Percentiles rank a stretch among this genome's conserved stretches.
phyloP scores from a whole-genome alignment of 2,797 vertebrate genomes.

The Merluccius polli region DNA sequence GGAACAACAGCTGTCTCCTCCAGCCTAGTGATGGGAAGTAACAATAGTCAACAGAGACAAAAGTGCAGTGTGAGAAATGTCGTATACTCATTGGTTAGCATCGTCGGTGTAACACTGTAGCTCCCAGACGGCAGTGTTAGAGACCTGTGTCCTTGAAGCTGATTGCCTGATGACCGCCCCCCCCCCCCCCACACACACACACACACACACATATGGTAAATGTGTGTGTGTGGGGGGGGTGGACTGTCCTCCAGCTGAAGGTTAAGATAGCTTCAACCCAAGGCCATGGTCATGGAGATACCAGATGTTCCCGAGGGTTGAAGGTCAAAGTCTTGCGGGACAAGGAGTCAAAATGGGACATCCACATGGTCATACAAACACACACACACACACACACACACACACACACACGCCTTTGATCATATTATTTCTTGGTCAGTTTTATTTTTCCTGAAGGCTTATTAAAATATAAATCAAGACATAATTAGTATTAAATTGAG shows the following conservation, averaged over 20 bases:
- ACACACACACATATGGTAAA: too few relatives aligned
- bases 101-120: neutral
- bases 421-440: neutral
- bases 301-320: neutral
- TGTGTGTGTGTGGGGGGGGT: neutral
- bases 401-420: neutral
- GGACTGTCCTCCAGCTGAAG: constrained; percentile 1
- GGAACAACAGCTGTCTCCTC: neutral
- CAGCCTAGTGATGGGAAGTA: neutral
- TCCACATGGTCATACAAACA: neutral
- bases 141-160: neutral
- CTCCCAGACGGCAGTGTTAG: neutral
- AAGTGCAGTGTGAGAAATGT: neutral
- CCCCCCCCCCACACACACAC: too few relatives aligned
- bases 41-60: neutral
- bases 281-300: constrained; percentile 5
- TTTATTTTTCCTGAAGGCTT: neutral
- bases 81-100: neutral
- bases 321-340: neutral
- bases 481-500: neutral
- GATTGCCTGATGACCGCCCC: neutral
- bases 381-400: neutral
- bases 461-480: neutral
- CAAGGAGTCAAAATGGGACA: neutral
- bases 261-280: neutral